Conservation (phyloP, 2,888 invertebrate genomes). For the Drosophila anceps region DNA sequence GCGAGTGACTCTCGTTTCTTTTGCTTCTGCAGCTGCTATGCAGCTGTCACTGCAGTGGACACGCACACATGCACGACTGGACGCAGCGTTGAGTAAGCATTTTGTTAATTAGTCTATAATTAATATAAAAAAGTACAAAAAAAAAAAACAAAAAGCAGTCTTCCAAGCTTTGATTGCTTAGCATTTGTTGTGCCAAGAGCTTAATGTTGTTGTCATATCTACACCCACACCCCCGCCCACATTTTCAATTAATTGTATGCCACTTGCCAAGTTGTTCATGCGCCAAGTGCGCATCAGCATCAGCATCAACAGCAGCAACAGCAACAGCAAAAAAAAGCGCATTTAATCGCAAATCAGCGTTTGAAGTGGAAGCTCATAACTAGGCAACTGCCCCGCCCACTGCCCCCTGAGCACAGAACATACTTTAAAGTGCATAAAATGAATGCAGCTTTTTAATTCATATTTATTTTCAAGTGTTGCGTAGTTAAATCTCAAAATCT, state of each 20-base stretch:
- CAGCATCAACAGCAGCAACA: conserved; percentile 19
- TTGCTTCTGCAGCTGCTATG: conserved; percentile 26
- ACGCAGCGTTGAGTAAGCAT: conserved; percentile 55
- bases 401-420: not conserved
- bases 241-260: conserved; percentile 69
- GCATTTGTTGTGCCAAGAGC: conserved; percentile 44
- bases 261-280: conserved; percentile 46
- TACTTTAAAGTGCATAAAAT: conserved; percentile 2
- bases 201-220: conserved; percentile 55
- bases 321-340: conserved; percentile 16
- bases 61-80: conserved; percentile 71
- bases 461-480: conserved; percentile 15
- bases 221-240: not conserved
- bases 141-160: conserved; percentile 29
- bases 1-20: conserved; percentile 12
- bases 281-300: conserved; percentile 41
- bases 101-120: conserved; percentile 78
- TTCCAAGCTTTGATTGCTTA: conserved; percentile 52
- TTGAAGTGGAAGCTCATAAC: conserved; percentile 20
- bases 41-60: conserved; percentile 44
- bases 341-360: conserved; percentile 29
- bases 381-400: conserved; percentile 23
- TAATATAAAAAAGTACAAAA: conserved; percentile 48
- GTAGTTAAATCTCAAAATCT: conserved; percentile 1
- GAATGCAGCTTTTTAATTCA: conserved; percentile 8